Percentiles rank a stretch among this genome's conserved stretches.
phyloP scores from a whole-genome alignment of 2,888 invertebrate species.

The Drosophila setosimentum region DNA sequence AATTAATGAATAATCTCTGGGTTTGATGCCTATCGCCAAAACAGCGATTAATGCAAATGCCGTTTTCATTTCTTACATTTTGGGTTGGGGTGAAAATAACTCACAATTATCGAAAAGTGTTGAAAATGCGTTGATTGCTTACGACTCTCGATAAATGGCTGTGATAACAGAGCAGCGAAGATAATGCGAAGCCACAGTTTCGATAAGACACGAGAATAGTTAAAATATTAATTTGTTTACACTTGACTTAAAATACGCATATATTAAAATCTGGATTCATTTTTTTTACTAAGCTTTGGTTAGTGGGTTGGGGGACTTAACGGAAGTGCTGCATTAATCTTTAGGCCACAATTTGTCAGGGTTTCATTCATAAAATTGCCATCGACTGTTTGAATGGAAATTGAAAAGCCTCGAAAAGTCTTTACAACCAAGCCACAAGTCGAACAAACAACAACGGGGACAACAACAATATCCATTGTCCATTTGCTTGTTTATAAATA shows the following conservation, averaged over 20 bases:
- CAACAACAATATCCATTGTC: slow-evolving; percentile 63
- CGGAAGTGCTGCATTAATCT: slow-evolving; percentile 77
- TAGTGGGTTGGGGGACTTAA: not conserved
- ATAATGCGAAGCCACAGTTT: slow-evolving; percentile 35
- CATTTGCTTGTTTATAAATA: slow-evolving; percentile 78
- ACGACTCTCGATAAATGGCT: slow-evolving; percentile 45
- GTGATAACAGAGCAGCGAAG: slow-evolving; percentile 32
- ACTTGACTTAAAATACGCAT: slow-evolving; percentile 53
- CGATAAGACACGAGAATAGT: slow-evolving; percentile 51
- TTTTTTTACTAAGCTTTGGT: not conserved
- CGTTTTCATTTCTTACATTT: slow-evolving; percentile 2
- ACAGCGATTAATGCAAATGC: slow-evolving; percentile 75
- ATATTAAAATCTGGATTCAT: slow-evolving; percentile 32
- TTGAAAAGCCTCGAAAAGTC: slow-evolving; percentile 51
- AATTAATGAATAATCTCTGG: slow-evolving; percentile 72
- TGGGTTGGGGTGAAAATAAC: slow-evolving; percentile 56
- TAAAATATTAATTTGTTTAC: slow-evolving; percentile 75
- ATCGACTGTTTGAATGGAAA: slow-evolving; percentile 67
- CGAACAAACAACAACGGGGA: slow-evolving; percentile 12
- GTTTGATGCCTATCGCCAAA: slow-evolving; percentile 67
- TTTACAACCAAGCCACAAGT: slow-evolving; percentile 16
- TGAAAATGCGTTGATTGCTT: slow-evolving; percentile 71
- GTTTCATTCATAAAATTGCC: slow-evolving; percentile 68
- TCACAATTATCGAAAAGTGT: slow-evolving; percentile 77
- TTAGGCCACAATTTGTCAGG: slow-evolving; percentile 65